Conservation (phyloP, 2,888 invertebrate species). For the Zaprionus obscuricornis region DNA sequence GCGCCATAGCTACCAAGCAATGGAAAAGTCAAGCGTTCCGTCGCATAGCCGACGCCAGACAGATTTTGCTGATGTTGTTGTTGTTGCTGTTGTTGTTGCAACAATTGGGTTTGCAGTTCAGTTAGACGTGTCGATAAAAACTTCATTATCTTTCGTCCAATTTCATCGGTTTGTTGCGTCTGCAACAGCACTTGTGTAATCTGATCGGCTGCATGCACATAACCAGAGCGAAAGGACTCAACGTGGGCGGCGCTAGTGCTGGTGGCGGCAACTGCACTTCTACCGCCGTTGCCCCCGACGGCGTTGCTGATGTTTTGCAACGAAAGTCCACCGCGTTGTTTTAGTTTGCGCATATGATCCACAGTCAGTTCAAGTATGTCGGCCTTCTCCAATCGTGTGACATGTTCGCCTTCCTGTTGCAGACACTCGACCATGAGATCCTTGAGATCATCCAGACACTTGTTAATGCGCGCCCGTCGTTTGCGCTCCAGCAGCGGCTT, state of each 20-base stretch:
- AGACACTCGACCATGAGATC: slow-evolving; percentile 90
- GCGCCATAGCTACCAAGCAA: slow-evolving; percentile 56
- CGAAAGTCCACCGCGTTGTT: slow-evolving; percentile 90
- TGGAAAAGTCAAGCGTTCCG: slow-evolving; percentile 44
- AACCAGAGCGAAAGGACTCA: slow-evolving; percentile 94
- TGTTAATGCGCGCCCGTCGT: slow-evolving; percentile 94
- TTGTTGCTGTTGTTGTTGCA: slow-evolving; percentile 61
- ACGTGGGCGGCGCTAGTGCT: slow-evolving; percentile 85
- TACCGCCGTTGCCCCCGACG: slow-evolving; percentile 3
- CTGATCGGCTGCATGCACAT: slow-evolving; percentile 95
- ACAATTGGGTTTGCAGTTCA: slow-evolving; percentile 78
- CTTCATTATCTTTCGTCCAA: slow-evolving; percentile 89
- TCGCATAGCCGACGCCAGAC: slow-evolving; percentile 35
- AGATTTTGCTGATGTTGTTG: slow-evolving; percentile 45
- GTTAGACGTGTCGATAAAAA: slow-evolving; percentile 93
- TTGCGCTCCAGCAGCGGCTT: slow-evolving; percentile 96
- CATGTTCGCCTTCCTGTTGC: slow-evolving; percentile 94
- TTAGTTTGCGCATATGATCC: slow-evolving; percentile 91
- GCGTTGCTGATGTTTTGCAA: slow-evolving; percentile 63
- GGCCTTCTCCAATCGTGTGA: slow-evolving; percentile 94
- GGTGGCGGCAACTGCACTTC: slow-evolving; percentile 24
- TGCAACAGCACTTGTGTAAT: slow-evolving; percentile 92
- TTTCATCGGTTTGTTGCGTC: slow-evolving; percentile 86
- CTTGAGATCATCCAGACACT: slow-evolving; percentile 94
- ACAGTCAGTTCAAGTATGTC: slow-evolving; percentile 95